Conservation (phyloP, 2,113 vertebrate species). For the Seriola dumerili region DNA sequence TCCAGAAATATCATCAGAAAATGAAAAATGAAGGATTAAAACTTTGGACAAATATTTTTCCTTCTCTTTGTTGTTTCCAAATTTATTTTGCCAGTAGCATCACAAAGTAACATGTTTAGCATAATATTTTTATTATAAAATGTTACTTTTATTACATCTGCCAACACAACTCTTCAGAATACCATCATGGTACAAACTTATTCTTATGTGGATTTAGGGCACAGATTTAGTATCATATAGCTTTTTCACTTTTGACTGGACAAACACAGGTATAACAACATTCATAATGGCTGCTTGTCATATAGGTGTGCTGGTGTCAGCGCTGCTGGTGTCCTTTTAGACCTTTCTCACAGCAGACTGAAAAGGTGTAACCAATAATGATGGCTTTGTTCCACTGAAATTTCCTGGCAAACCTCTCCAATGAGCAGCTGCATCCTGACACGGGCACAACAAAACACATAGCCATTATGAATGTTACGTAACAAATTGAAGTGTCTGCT, state of each 20-base stretch:
- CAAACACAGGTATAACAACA: not conserved
- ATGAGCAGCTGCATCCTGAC: not conserved
- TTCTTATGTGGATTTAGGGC: too few relatives aligned
- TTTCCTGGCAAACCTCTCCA: not conserved
- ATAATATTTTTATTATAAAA: not conserved
- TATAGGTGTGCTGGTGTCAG: not conserved
- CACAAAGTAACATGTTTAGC: not conserved
- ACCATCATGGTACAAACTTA: not conserved
- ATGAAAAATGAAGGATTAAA: conserved; percentile 28
- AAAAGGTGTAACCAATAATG: not conserved
- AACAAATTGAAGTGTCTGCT: not conserved
- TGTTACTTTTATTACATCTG: not conserved
- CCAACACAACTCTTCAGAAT: not conserved
- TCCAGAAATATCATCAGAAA: conserved; percentile 20
- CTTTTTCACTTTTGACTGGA: not conserved
- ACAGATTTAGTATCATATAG: not conserved
- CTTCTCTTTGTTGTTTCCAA: conserved; percentile 31
- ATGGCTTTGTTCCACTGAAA: not conserved
- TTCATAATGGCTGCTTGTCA: not conserved
- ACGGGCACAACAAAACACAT: not conserved
- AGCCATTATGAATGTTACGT: not conserved
- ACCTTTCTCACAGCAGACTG: not conserved
- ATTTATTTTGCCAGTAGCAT: conserved; percentile 12
- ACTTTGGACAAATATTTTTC: conserved; percentile 37
- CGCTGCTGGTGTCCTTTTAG: too few relatives aligned